These are phyloP conservation scores for Meteorus sp. DNA, from an alignment of 1,140 invertebrate genomes.

Conservation along the genomic window DNA sequence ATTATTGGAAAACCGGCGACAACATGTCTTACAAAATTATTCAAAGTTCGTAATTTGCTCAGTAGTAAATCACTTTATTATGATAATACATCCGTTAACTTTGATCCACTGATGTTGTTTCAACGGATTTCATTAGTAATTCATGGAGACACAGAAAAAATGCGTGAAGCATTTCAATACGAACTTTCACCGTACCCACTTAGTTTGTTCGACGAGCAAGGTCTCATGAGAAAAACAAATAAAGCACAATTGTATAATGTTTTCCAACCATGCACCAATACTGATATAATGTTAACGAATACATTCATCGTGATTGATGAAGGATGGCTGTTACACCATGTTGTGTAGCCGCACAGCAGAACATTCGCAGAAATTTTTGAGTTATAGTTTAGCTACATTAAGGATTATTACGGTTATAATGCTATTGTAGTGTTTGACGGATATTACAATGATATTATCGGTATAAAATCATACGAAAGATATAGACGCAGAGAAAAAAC, in stretches of 20 bases:
- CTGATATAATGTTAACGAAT: too few relatives aligned
- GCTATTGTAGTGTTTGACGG: constrained; percentile 21
- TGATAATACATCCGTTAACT: constrained; percentile 22
- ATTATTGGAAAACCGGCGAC: constrained; percentile 21
- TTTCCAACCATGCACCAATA: constrained; percentile 31
- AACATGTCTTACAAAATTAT: constrained; percentile 17
- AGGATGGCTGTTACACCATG: constrained; percentile 12
- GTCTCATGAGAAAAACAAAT: constrained; percentile 44
- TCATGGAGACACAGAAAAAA: constrained; percentile 32
- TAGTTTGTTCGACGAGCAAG: constrained; percentile 40
- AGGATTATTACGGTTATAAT: constrained; percentile 5
- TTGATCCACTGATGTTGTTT: constrained; percentile 47
- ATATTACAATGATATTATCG: constrained; percentile 12
- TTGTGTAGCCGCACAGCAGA: neutral
- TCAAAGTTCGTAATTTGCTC: constrained; percentile 22
- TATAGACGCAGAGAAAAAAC: neutral
- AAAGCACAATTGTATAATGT: constrained; percentile 45
- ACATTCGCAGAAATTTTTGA: neutral
- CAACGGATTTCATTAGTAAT: constrained; percentile 42
- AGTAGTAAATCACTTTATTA: constrained; percentile 20
- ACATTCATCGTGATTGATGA: constrained; percentile 26
- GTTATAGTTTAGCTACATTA: neutral
- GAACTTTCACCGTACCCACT: constrained; percentile 45
- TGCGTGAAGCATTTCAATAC: constrained; percentile 47
- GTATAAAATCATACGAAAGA: constrained; percentile 26